A percentile compares a stretch with the other conserved stretches of the same genome.
Evolutionary conservation across 1,140 invertebrate species (phyloP).

Genomic region (Oncopodura yosiiana): DNA sequence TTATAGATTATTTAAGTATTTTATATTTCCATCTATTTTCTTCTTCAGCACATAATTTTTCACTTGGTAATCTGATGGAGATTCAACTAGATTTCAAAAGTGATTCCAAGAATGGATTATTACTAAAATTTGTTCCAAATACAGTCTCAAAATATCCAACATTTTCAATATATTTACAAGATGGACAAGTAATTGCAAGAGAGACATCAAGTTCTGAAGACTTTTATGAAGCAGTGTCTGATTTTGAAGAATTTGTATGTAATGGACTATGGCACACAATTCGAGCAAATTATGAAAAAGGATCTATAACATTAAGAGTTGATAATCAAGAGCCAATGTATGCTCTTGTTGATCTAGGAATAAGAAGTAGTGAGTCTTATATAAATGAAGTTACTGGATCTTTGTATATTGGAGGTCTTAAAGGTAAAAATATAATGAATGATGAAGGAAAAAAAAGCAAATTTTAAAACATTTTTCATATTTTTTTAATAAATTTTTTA

Average conservation of each 20-base stretch:
- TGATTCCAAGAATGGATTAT: slow-evolving; percentile 64
- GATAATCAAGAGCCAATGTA: slow-evolving; percentile 13
- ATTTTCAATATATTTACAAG: slow-evolving; percentile 62
- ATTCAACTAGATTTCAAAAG: slow-evolving; percentile 74
- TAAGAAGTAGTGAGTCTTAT: not conserved
- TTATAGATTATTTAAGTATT: not conserved
- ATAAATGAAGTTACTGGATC: slow-evolving; percentile 41
- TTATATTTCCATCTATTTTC: not conserved
- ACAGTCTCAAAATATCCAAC: slow-evolving; percentile 48
- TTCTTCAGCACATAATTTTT: slow-evolving; percentile 56
- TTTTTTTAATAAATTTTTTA: slow-evolving; percentile 39
- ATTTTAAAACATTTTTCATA: not conserved
- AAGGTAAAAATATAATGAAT: slow-evolving; percentile 50
- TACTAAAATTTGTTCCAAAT: slow-evolving; percentile 50
- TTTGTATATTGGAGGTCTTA: slow-evolving; percentile 73
- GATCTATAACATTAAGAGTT: slow-evolving; percentile 30
- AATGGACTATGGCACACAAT: slow-evolving; percentile 81
- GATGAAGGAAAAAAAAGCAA: not conserved
- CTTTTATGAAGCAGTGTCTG: slow-evolving; percentile 17
- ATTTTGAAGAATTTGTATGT: slow-evolving; percentile 47
- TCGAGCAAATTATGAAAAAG: slow-evolving; percentile 58
- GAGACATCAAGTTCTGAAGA: slow-evolving; percentile 15
- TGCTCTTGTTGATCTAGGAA: slow-evolving; percentile 14
- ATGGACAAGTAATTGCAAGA: slow-evolving; percentile 53
- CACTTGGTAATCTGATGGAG: slow-evolving; percentile 56